Evolutionary conservation across 92 coral and sea anemone genomes (phyloP).

Genomic region (Epizoanthus stellaris): DNA sequence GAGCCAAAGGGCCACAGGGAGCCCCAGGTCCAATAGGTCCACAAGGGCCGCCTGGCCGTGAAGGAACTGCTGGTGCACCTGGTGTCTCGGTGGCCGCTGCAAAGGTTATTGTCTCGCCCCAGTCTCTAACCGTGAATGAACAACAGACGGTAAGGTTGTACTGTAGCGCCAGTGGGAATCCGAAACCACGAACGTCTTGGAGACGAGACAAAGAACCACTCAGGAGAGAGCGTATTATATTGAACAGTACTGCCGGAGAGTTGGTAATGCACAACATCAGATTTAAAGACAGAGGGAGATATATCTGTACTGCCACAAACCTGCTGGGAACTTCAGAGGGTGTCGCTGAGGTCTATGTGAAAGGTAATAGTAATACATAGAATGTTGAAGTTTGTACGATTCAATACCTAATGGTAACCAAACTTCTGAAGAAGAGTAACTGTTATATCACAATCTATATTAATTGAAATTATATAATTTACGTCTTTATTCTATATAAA

Average conservation of each 20-base stretch:
- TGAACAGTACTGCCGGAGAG: background rate
- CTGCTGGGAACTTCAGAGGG: background rate
- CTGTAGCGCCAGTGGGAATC: too few species aligned
- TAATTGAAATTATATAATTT: too few species aligned
- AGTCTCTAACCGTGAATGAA: background rate
- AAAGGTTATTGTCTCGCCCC: background rate
- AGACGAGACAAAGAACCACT: background rate
- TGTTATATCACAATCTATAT: background rate
- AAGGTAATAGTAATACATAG: background rate
- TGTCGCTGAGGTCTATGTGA: background rate
- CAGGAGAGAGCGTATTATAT: background rate
- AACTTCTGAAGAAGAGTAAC: background rate
- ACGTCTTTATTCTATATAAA: too few species aligned
- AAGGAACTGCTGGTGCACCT: slow-evolving; percentile 1
- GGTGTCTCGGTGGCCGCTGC: background rate
- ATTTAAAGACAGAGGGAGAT: slow-evolving; percentile 5
- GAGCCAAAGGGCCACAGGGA: background rate
- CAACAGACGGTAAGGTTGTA: too few species aligned
- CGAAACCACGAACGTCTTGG: background rate
- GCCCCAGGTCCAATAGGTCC: background rate
- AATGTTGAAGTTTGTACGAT: background rate
- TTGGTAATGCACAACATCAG: background rate
- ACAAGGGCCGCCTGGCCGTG: background rate
- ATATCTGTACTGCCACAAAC: slow-evolving; percentile 10
- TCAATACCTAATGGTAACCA: too few species aligned